Evolutionary conservation across 2,113 vertebrate genomes (phyloP).

Genomic region (Mobula birostris): DNA sequence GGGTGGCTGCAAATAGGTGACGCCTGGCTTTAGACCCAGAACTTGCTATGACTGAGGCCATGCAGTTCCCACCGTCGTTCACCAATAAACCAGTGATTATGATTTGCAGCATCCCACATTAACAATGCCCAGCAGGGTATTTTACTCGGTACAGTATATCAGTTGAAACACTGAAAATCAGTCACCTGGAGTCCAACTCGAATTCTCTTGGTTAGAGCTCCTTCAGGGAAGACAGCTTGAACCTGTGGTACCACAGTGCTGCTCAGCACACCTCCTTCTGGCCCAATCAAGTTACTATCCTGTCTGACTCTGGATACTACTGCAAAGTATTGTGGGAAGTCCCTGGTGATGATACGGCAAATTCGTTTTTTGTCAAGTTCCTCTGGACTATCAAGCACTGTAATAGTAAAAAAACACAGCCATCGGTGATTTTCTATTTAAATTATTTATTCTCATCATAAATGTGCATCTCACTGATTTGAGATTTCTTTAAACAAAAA

Average conservation of each 20-base stretch:
- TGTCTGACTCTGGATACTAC: conserved; percentile 94
- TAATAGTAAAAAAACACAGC: background rate
- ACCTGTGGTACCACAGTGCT: conserved; percentile 92
- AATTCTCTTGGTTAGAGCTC: conserved; percentile 90
- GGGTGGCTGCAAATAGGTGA: too few relatives aligned
- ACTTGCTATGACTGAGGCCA: too few relatives aligned
- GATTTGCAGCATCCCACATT: too few relatives aligned
- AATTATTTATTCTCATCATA: background rate
- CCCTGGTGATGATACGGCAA: conserved; percentile 90
- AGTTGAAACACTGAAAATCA: background rate
- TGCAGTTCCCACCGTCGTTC: too few relatives aligned
- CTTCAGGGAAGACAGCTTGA: conserved; percentile 92
- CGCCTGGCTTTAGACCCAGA: too few relatives aligned
- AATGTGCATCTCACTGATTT: background rate
- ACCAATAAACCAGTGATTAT: too few relatives aligned
- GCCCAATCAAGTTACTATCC: conserved; percentile 94
- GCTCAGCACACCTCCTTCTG: conserved; percentile 89
- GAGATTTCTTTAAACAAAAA: background rate
- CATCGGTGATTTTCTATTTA: background rate
- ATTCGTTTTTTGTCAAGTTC: conserved; percentile 90
- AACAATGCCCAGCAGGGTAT: too few relatives aligned
- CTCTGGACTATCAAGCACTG: conserved; percentile 82
- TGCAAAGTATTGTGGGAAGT: conserved; percentile 95
- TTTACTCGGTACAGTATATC: background rate
- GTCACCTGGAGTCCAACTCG: conserved; percentile 91